Base-by-base conservation (phyloP, 2,113 vertebrate species). In the Rhea americana region DNA sequence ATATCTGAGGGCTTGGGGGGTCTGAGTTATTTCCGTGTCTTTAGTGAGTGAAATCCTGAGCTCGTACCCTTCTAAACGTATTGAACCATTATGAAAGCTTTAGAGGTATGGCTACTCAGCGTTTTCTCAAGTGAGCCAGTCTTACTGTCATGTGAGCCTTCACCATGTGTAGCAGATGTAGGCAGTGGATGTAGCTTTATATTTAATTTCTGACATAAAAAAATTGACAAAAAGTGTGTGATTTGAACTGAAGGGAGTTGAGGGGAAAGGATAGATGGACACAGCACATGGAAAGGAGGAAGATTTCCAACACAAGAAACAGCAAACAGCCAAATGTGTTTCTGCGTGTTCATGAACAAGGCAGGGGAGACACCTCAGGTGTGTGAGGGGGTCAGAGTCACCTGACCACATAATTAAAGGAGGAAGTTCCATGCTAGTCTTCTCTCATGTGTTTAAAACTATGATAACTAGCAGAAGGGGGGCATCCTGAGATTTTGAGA, bases 321-420 rank as follows among this genome's bases (percentile, higher is more conserved):
- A 59, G 10, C 45, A 58, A 24, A 20, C 26, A 41, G 26, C 35
- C 30, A 24, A 15, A 21, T 58, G 35, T 68, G 37, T 45, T 58
- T 91, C 35, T 91, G 77, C 61, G 48, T 28, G 24, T 65, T 21
- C 63, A 17, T 82, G 28, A 25, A 5, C 20, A 62, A 75, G 48
- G 18, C 30, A n/a, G 81, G 55, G 25, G n/a, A 39, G 55, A 10
- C 37, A 25, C 45, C 7, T 30, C n/a, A 79, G 66, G 28, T 48
- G 35, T 43, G 37, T n/a, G 51, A 14, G 1, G 1, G 25, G 19
- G 16, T 41, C 0, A 0, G 28, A 74, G 20, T 25, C 35, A 47
- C 13, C 6, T 20, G 24, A 22, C 56, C 19, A 7, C 4, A 0
- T 79, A 51, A 37, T 58, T 47, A 55, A 28, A 26, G 74, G 5